Percentiles rank a stretch among this genome's conserved stretches.
These are phyloP conservation scores for Ochropleura plecta DNA, from an alignment of 2,888 invertebrate species.

Conservation along the genomic window DNA sequence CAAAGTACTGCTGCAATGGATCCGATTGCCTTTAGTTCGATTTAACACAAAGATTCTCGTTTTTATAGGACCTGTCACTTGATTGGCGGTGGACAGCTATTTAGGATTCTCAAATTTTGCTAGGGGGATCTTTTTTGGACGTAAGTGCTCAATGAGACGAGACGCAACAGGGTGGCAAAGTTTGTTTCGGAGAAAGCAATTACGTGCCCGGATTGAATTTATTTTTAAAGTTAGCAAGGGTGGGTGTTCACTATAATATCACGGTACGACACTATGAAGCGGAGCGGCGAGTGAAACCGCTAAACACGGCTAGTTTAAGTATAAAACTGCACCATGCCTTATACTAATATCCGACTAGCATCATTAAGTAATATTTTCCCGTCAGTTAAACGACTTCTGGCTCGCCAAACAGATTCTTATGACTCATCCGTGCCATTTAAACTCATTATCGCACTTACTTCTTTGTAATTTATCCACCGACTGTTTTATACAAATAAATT, in stretches of 20 bases:
- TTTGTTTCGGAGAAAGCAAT: too few relatives aligned
- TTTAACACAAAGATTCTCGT: neutral
- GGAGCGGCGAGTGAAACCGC: too few relatives aligned
- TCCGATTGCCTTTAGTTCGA: constrained; percentile 7
- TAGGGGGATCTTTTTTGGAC: too few relatives aligned
- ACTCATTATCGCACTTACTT: constrained; percentile 9
- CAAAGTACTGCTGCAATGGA: constrained; percentile 11
- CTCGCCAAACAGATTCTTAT: constrained; percentile 6
- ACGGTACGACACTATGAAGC: too few relatives aligned
- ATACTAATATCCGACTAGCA: neutral
- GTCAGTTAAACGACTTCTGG: constrained; percentile 3
- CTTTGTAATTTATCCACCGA: constrained; percentile 5
- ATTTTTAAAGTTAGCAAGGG: too few relatives aligned
- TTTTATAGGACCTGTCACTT: neutral
- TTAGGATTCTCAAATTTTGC: too few relatives aligned
- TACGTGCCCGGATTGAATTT: too few relatives aligned
- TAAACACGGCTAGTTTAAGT: neutral
- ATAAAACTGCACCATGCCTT: neutral
- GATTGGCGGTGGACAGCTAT: neutral
- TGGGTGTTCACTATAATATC: too few relatives aligned
- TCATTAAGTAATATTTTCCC: constrained; percentile 13
- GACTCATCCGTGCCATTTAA: constrained; percentile 13
- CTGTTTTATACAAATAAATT: neutral
- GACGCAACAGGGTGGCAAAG: too few relatives aligned
- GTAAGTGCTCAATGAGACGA: too few relatives aligned